phyloP scores from a whole-genome alignment of 2,888 invertebrate species.

The Melieria omissa region DNA sequence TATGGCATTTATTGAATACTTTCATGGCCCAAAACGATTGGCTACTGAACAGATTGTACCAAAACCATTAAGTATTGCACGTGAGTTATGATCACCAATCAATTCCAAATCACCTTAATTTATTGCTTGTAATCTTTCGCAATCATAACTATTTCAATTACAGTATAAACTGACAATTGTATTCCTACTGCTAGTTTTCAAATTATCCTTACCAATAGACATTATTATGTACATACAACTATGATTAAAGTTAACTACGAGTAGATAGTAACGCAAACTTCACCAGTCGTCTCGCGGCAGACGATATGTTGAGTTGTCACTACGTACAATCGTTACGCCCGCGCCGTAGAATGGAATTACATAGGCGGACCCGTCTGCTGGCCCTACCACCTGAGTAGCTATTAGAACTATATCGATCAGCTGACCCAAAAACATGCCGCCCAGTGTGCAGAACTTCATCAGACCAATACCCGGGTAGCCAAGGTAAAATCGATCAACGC shows the following conservation, averaged over 20 bases:
- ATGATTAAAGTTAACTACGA: not conserved
- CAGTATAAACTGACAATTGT: no score
- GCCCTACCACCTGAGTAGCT: constrained; percentile 79
- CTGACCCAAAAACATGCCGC: constrained; percentile 96
- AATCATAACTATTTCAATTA: no score
- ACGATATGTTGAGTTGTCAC: constrained; percentile 86
- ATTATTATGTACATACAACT: not conserved
- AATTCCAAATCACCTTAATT: no score
- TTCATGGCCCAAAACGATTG: no score
- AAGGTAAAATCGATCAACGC: constrained; percentile 96
- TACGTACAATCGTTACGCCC: constrained; percentile 80
- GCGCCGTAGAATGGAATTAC: constrained; percentile 95
- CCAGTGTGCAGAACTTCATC: constrained; percentile 93
- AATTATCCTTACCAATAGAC: no score
- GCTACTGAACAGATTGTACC: no score
- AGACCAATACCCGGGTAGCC: constrained; percentile 97
- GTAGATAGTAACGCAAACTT: not conserved
- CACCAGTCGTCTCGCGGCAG: constrained; percentile 83
- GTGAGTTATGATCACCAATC: no score
- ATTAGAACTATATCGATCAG: constrained; percentile 92
- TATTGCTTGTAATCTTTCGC: no score
- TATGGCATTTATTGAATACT: no score
- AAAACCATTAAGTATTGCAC: no score
- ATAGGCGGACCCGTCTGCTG: constrained; percentile 94
- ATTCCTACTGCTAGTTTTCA: no score